A percentile compares a stretch with the other conserved stretches of the same genome.
Evolutionary conservation across 2,113 vertebrate genomes (phyloP).

Genomic region (Craseonycteris thonglongyai): DNA sequence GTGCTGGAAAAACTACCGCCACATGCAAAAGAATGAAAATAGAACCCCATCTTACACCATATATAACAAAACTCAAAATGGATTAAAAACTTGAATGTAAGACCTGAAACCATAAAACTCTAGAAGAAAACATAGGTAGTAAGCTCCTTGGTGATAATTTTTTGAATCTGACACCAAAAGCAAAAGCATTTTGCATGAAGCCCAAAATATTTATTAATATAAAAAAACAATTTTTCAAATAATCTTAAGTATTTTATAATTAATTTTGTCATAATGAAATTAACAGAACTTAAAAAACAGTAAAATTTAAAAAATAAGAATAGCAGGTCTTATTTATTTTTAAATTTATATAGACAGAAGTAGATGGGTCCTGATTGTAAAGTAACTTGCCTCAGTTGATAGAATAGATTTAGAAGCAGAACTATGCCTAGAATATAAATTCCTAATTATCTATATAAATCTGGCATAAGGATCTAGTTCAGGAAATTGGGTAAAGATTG

Average conservation of each 20-base stretch:
- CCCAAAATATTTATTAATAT: neutral
- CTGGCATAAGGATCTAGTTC: neutral
- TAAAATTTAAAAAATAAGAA: conserved; percentile 4
- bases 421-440: neutral
- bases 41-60: no score
- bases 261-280: conserved; percentile 29
- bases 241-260: conserved; percentile 35
- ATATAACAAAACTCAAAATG: no score
- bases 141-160: no score
- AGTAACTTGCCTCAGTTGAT: neutral
- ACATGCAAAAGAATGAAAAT: no score
- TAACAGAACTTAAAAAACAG: conserved; percentile 50
- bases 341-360: neutral
- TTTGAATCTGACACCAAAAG: no score
- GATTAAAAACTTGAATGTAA: no score
- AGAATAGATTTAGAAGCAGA: neutral
- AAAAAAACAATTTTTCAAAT: neutral
- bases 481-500: neutral
- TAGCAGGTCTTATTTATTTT: neutral
- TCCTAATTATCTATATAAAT: neutral
- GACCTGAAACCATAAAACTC: no score
- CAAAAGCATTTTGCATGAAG: neutral
- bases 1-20: no score
- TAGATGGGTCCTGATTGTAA: neutral
- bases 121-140: no score